Conservation (phyloP, 2,113 vertebrate genomes). For the Leptosomus discolor region DNA sequence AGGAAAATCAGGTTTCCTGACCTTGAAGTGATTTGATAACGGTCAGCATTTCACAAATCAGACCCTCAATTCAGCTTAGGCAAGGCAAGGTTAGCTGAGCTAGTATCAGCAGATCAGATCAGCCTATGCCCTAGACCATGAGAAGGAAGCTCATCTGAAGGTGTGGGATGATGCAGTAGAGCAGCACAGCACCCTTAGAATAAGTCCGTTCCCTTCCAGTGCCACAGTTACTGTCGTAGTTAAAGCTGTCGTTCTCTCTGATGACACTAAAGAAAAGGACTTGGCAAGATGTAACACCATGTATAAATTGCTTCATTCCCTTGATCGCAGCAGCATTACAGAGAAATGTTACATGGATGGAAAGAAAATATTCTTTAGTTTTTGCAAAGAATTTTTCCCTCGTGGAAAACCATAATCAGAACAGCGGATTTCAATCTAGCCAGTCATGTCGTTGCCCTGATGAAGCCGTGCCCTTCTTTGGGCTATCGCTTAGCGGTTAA, state of each 20-base stretch:
- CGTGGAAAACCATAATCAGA: background rate
- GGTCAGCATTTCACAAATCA: background rate
- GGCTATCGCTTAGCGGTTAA: background rate
- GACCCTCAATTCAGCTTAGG: background rate
- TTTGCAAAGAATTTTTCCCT: background rate
- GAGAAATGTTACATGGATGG: fast-evolving
- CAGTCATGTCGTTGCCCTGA: background rate
- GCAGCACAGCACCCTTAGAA: background rate
- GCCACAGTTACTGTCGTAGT: background rate
- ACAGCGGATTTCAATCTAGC: background rate
- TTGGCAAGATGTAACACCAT: fast-evolving
- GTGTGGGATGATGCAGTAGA: background rate
- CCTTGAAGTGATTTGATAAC: background rate
- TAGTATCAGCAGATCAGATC: background rate
- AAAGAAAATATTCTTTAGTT: background rate
- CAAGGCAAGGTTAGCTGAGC: background rate
- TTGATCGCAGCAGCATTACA: background rate
- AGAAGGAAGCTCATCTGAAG: background rate
- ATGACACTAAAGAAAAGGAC: background rate
- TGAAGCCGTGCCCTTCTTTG: background rate
- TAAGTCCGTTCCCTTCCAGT: fast-evolving
- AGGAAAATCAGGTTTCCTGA: background rate
- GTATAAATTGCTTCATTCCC: background rate
- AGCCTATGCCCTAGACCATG: background rate
- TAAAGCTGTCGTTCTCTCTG: background rate